Evolutionary conservation across 2,888 invertebrate genomes (phyloP), one percentile per base, ranked within the genome.

Genomic region (Philonicus albiceps): DNA sequence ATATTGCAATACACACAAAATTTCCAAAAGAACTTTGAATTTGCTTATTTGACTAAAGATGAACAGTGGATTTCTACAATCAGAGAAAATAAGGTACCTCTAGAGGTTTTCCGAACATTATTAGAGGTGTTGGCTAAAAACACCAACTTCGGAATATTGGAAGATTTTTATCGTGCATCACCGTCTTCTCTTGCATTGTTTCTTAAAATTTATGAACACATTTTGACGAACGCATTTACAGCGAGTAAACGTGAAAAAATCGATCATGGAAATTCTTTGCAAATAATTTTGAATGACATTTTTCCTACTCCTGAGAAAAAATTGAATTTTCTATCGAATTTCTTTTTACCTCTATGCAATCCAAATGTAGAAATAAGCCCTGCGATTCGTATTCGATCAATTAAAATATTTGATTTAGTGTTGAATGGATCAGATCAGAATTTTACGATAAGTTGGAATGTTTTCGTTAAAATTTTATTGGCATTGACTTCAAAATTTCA

Each of bases 321-420:
- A 89, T 91, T 94, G 5, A 93, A 94, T 30, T 94, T 95, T 85
- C 90, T 95, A 0, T 93, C 94, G 0, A 94, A 95, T 89, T 93
- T 95, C 88, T 93, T 93, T 73, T 92, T 93, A 74, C 90, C 90
- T 55, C 89, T 89, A 88, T 88, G 73, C 87, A 87, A 22, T 13
- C 31, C 83, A 0, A 80, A 88, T 0, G 80, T 89, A 3, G 86
- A 90, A 13, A 92, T 93, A 13, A 93, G 92, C 86, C 92, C 93
- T 0, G 93, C 93, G 89, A 90, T 94, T 3, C 94, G 94, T 87
- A 88, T 95, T 16, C 92, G 93, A 88, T 93, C 93, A 55, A 90
- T 95, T 0, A 89, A 89, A 31, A 73, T 92, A 16, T 88, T 91
- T 72, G 91, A 91, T 81, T 84, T 89, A 0, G 88, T 91, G 37